These are phyloP conservation scores for Odontesthes bonariensis DNA, from an alignment of 2,113 vertebrate species.

Conservation along the genomic window DNA sequence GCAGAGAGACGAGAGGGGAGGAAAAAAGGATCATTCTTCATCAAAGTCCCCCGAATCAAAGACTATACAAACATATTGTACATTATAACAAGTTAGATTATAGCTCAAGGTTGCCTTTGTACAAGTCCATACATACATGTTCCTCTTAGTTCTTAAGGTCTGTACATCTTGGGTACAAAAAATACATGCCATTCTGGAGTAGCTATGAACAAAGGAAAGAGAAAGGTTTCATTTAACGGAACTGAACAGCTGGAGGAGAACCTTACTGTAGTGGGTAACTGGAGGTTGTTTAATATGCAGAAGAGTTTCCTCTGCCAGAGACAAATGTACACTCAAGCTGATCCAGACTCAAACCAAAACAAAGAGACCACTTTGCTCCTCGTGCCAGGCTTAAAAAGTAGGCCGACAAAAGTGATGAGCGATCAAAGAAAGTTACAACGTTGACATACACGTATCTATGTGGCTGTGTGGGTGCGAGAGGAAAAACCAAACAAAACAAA, in stretches of 20 bases:
- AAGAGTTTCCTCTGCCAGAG: constrained; percentile 48
- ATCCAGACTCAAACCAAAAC: constrained; percentile 48
- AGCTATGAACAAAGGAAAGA: constrained; percentile 61
- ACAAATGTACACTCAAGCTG: constrained; percentile 56
- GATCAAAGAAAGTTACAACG: constrained; percentile 40
- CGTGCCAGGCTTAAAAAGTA: constrained; percentile 23
- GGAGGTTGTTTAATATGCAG: constrained; percentile 23
- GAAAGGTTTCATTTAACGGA: constrained; percentile 48
- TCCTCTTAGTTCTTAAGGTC: constrained; percentile 73
- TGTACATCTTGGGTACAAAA: constrained; percentile 90
- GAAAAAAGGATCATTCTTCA: constrained; percentile 45
- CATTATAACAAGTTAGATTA: constrained; percentile 75
- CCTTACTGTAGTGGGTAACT: constrained; percentile 37
- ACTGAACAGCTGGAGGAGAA: constrained; percentile 39
- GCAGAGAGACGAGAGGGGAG: background rate
- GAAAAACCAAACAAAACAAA: too few relatives aligned
- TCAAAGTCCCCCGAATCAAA: constrained; percentile 62
- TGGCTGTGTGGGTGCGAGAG: constrained; percentile 13
- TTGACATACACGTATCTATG: constrained; percentile 37
- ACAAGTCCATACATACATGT: constrained; percentile 77
- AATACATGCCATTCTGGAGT: constrained; percentile 80
- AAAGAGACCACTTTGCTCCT: constrained; percentile 35
- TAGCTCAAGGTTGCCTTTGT: constrained; percentile 63
- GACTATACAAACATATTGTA: constrained; percentile 74
- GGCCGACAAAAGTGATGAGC: constrained; percentile 20